Percentiles rank a stretch among this genome's conserved stretches.
Evolutionary conservation across 2,797 vertebrate species (phyloP).

Genomic region (Phyllotis vaccarum): DNA sequence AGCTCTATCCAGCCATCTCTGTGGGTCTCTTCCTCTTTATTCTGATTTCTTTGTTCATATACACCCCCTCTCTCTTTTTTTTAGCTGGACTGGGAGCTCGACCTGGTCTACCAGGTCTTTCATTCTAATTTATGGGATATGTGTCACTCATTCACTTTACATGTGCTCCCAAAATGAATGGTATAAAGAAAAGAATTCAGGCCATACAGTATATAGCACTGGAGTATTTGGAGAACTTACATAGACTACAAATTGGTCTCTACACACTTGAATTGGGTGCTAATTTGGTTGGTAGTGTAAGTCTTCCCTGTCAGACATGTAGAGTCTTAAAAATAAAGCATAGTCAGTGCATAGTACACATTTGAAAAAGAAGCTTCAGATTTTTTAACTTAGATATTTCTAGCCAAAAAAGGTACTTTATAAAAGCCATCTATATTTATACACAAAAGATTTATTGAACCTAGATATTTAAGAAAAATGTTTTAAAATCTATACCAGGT

Average conservation of each 20-base stretch:
- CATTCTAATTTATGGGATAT: background rate
- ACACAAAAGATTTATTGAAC: conserved; percentile 5
- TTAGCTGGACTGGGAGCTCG: too few relatives aligned
- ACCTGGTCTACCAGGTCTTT: background rate
- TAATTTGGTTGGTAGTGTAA: background rate
- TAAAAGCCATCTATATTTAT: background rate
- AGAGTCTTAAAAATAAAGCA: conserved; percentile 44
- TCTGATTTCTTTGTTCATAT: too few relatives aligned
- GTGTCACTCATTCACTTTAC: background rate
- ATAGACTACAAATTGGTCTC: background rate
- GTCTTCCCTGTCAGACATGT: background rate
- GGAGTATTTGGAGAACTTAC: conserved; percentile 16
- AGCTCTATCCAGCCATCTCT: too few relatives aligned
- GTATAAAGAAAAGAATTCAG: background rate
- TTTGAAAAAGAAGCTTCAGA: background rate
- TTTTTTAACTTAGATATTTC: background rate
- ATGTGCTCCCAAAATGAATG: conserved; percentile 2
- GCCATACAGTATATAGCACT: background rate
- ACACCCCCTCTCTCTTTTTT: too few relatives aligned
- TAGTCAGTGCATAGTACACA: background rate
- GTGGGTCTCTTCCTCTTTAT: too few relatives aligned
- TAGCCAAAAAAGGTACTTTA: conserved; percentile 4
- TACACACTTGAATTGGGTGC: background rate
- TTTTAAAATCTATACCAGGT: conserved; percentile 27
- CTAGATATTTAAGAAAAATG: conserved; percentile 31